Evolutionary conservation across 2,113 vertebrate genomes (phyloP), one percentile per base, ranked within the genome.

Genomic region (Podarcis raffonei): DNA sequence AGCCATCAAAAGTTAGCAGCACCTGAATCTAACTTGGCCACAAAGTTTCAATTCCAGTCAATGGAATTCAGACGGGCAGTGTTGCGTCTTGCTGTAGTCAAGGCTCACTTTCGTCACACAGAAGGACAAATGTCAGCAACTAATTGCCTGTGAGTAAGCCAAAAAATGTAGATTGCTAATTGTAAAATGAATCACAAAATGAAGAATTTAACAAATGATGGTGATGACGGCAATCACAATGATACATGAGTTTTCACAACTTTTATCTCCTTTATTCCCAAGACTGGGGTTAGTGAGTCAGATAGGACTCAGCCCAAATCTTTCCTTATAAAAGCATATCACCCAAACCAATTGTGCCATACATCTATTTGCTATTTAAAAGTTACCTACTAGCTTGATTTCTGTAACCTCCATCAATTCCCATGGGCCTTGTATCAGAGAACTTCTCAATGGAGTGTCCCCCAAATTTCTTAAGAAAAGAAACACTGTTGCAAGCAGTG

Each of bases 121-220:
- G 13, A 3, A 68, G 6, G 79, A 88, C 37, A 79, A n/a, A 87
- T 71, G 42, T 77, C 87, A 77, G 66, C n/a, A 71, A 81, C 30
- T 86, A 83, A 62, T 48, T 78, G 42, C 22, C 91, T 93, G 42
- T 59, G 35, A 92, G 76, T 2, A 92, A 92, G 48, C 1, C 0
- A 32, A 22, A 30, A 93, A 87, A 62, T 62, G 79, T 39, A 81
- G 78, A 91, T 6, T 57, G 65, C 77, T 53, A 75, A 91, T 27
- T 86, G 69, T n/a, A 88, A 35, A 15, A 87, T 87, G 35, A 57
- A 32, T 79, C 79, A 85, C 0, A 20, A 77, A 88, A 85, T 80
- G 48, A 90, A 76, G 27, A 85, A 84, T n/a, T 39, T 66, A 91
- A 87, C n/a, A 86, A 81, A 59, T 86, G 71, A 65, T 2, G 86